Conservation (phyloP, 2,113 vertebrate genomes). For the Gracilinanus agilis region DNA sequence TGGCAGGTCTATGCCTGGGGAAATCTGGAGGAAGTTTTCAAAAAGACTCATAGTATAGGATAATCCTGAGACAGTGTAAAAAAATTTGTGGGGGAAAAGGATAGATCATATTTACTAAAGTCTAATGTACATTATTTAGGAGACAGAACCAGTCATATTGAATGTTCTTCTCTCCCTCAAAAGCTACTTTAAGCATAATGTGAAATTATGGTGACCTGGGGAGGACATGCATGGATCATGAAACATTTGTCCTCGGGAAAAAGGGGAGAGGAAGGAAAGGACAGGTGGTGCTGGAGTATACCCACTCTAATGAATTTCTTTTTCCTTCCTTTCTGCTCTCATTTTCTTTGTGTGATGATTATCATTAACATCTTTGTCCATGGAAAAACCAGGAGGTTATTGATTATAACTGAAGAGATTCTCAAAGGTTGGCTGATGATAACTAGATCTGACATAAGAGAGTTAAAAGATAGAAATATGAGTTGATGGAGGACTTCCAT, state of each 20-base stretch:
- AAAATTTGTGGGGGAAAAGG: neutral
- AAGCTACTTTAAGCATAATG: neutral
- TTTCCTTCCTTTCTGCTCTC: neutral
- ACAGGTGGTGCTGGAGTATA: neutral
- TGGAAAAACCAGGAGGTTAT: neutral
- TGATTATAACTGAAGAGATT: neutral
- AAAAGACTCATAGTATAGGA: neutral
- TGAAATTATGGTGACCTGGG: too few relatives aligned
- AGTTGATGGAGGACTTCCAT: neutral
- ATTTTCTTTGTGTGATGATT: neutral
- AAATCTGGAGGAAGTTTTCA: neutral
- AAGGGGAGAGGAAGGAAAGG: neutral
- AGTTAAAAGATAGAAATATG: neutral
- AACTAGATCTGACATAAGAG: neutral
- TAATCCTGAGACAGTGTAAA: neutral
- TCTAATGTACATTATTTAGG: neutral
- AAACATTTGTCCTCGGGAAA: slow-evolving; percentile 18
- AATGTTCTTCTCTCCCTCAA: neutral
- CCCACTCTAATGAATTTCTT: neutral
- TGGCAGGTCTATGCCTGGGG: neutral
- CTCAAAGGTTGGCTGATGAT: neutral
- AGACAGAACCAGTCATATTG: neutral
- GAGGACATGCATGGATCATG: neutral
- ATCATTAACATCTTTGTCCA: neutral
- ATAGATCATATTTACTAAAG: neutral